Evolutionary conservation across 1,140 invertebrate species (phyloP).

Genomic region (Sarcophaga peregrina): DNA sequence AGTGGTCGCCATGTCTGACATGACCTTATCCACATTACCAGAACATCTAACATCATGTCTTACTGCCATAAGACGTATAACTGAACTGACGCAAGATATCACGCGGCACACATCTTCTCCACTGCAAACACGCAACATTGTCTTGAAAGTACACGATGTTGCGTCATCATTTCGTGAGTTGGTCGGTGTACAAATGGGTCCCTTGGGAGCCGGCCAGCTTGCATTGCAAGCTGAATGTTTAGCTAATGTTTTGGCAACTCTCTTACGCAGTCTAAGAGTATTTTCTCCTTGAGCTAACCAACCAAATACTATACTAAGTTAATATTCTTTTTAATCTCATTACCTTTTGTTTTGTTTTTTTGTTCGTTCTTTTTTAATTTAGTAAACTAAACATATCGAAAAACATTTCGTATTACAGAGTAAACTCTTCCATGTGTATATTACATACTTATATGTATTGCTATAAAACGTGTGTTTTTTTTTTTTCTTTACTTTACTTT

Average conservation of each 20-base stretch:
- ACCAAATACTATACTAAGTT: background rate
- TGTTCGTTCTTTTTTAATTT: background rate
- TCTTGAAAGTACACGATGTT: constrained; percentile 83
- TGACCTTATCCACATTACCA: constrained; percentile 69
- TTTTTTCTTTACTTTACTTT: background rate
- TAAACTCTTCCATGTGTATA: no score
- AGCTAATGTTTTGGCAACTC: constrained; percentile 81
- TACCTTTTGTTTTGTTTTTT: background rate
- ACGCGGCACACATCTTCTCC: constrained; percentile 80
- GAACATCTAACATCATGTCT: constrained; percentile 78
- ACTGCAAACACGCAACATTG: constrained; percentile 81
- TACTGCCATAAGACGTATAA: constrained; percentile 74
- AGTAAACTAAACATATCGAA: background rate
- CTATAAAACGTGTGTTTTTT: no score
- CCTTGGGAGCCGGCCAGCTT: constrained; percentile 70
- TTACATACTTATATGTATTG: no score
- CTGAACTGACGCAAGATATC: constrained; percentile 77
- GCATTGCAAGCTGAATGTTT: constrained; percentile 82
- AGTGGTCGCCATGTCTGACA: constrained; percentile 81
- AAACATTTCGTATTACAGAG: background rate
- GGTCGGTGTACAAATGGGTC: constrained; percentile 73
- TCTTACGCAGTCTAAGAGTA: constrained; percentile 83
- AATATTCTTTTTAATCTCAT: background rate
- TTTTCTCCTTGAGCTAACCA: constrained; percentile 73
- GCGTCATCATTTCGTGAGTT: constrained; percentile 80